phyloP scores from a whole-genome alignment of 2,888 invertebrate species.

The Harpagoxenus sublaevis region DNA sequence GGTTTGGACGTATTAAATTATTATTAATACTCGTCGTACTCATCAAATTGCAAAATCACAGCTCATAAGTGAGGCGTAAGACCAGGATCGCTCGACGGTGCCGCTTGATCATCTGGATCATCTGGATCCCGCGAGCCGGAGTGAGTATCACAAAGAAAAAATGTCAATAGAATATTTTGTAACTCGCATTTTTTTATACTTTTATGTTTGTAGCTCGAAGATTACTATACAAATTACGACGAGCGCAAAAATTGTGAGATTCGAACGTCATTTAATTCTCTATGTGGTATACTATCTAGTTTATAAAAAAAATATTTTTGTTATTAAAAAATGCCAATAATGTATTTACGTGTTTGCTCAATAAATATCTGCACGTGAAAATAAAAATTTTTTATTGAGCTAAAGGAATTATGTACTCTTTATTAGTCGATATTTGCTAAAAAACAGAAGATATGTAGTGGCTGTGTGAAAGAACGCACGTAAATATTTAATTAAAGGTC shows the following conservation, averaged over 20 bases:
- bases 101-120: conserved; percentile 49
- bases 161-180: conserved; percentile 10
- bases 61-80: conserved; percentile 32
- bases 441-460: conserved; percentile 49
- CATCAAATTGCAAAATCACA: conserved; percentile 16
- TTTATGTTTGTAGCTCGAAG: conserved; percentile 9
- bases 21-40: background rate
- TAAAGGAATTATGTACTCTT: conserved; percentile 49
- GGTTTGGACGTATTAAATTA: conserved; percentile 3
- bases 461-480: conserved; percentile 42
- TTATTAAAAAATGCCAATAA: conserved; percentile 50
- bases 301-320: conserved; percentile 44
- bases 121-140: conserved; percentile 60
- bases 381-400: conserved; percentile 54
- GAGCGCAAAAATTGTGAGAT: conserved; percentile 21
- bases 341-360: conserved; percentile 53
- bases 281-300: conserved; percentile 19
- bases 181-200: background rate
- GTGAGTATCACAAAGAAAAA: conserved; percentile 60
- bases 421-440: conserved; percentile 52
- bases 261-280: conserved; percentile 35
- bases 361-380: conserved; percentile 56
- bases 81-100: conserved; percentile 61
- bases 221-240: conserved; percentile 26
- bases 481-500: conserved; percentile 54